Evolutionary conservation across 2,113 vertebrate species (phyloP).

Genomic region (Pao palembangensis): DNA sequence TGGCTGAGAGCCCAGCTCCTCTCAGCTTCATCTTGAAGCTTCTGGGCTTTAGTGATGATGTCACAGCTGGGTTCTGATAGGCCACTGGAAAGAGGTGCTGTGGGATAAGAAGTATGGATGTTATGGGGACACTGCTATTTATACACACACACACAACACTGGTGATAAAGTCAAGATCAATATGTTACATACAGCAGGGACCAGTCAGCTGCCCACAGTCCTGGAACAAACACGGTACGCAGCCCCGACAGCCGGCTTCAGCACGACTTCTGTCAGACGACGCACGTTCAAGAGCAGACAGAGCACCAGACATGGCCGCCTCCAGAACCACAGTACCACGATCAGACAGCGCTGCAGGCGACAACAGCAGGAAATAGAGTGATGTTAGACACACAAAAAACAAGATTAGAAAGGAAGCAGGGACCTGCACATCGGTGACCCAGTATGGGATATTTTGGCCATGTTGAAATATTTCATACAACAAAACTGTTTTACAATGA

Average conservation of each 20-base stretch:
- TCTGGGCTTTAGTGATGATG: constrained; percentile 73
- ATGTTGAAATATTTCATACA: too few relatives aligned
- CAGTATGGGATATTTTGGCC: too few relatives aligned
- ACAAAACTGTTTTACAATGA: too few relatives aligned
- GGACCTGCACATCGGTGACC: background rate
- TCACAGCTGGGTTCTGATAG: constrained; percentile 79
- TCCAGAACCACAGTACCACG: constrained; percentile 85
- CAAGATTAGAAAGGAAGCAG: background rate
- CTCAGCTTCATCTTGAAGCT: constrained; percentile 68
- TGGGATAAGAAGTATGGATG: background rate
- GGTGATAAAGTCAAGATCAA: background rate
- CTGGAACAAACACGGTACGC: constrained; percentile 80
- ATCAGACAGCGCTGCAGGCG: constrained; percentile 77
- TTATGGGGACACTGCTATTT: background rate
- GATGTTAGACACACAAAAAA: background rate
- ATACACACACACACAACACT: too few relatives aligned
- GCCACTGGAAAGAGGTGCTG: constrained; percentile 50
- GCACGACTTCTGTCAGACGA: constrained; percentile 70
- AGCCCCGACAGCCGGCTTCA: constrained; percentile 71
- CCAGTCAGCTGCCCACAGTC: constrained; percentile 75
- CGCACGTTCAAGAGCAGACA: constrained; percentile 76
- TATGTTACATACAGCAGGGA: constrained; percentile 70
- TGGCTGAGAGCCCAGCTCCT: constrained; percentile 84
- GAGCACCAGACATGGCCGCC: constrained; percentile 77
- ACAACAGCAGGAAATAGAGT: background rate